Conservation (phyloP, 2,797 vertebrate genomes). For the Sebastes iracundus region DNA sequence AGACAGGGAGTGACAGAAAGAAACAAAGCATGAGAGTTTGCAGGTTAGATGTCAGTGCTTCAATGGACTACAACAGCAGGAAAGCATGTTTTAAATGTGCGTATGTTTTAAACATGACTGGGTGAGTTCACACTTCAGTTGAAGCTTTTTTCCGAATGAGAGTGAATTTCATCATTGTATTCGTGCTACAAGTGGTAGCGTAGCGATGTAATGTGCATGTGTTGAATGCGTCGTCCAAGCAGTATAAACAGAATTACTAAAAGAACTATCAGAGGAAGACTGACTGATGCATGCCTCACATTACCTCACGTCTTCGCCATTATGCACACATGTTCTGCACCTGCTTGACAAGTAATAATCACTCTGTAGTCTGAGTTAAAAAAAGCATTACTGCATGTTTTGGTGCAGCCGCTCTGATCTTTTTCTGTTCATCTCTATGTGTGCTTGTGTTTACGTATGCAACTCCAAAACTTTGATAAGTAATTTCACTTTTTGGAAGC, state of each 20-base stretch:
- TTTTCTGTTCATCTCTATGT: not conserved
- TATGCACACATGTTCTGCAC: not conserved
- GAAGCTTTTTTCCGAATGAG: not conserved
- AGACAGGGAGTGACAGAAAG: not conserved
- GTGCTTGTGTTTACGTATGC: not conserved
- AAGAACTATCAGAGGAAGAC: not conserved
- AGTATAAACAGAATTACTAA: not conserved
- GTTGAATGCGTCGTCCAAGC: no score
- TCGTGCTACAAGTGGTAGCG: no score
- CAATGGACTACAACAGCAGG: not conserved
- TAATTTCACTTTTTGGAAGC: not conserved
- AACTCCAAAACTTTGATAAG: not conserved
- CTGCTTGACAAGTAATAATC: not conserved
- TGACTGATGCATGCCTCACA: not conserved
- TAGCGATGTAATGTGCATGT: no score
- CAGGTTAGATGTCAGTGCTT: not conserved
- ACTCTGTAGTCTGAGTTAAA: not conserved
- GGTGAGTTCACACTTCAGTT: not conserved
- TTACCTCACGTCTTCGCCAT: not conserved
- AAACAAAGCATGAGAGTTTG: constrained; percentile 3
- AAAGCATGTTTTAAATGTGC: not conserved
- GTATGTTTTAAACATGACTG: not conserved
- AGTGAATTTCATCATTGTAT: no score
- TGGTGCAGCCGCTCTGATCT: not conserved
- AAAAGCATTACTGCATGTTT: not conserved